A percentile compares a stretch with the other conserved stretches of the same genome.
These are phyloP conservation scores for Aleiodes leptofemur DNA, from an alignment of 2,888 invertebrate species.

Conservation along the genomic window DNA sequence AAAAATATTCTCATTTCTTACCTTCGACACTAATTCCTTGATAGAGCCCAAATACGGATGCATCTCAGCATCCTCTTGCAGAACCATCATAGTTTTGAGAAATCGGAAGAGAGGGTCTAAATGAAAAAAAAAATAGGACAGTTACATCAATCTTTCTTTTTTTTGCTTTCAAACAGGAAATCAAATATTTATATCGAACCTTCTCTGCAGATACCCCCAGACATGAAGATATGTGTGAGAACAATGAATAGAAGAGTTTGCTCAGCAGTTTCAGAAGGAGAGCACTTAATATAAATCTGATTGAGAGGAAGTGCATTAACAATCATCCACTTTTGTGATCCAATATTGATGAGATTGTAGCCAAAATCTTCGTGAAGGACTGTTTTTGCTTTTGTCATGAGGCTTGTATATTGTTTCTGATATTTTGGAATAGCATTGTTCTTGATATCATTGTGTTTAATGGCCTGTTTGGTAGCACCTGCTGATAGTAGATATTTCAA, in stretches of 20 bases:
- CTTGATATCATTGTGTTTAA: conserved; percentile 59
- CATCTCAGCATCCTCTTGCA: conserved; percentile 61
- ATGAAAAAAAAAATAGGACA: conserved; percentile 41
- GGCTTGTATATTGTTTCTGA: conserved; percentile 53
- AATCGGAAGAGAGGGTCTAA: conserved; percentile 65
- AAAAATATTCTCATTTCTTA: conserved; percentile 45
- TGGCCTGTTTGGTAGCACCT: conserved; percentile 58
- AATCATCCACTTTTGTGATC: conserved; percentile 66
- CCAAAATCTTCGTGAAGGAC: conserved; percentile 76
- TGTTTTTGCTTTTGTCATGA: conserved; percentile 56
- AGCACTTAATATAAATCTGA: conserved; percentile 51
- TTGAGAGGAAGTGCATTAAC: conserved; percentile 61
- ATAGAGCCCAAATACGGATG: conserved; percentile 66
- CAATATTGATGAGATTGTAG: conserved; percentile 75
- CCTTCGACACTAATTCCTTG: conserved; percentile 59
- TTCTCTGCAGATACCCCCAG: conserved; percentile 76
- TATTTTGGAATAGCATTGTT: conserved; percentile 56
- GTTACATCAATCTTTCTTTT: not conserved
- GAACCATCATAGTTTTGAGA: conserved; percentile 74
- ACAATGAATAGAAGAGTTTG: conserved; percentile 75
- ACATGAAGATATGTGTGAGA: conserved; percentile 78
- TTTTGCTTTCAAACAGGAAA: not conserved
- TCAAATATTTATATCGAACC: conserved; percentile 67
- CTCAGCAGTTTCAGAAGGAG: conserved; percentile 68
- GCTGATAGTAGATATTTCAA: conserved; percentile 63